These are phyloP conservation scores for Drosophila subpulchrella DNA, from an alignment of 1,140 invertebrate genomes.

Conservation along the genomic window DNA sequence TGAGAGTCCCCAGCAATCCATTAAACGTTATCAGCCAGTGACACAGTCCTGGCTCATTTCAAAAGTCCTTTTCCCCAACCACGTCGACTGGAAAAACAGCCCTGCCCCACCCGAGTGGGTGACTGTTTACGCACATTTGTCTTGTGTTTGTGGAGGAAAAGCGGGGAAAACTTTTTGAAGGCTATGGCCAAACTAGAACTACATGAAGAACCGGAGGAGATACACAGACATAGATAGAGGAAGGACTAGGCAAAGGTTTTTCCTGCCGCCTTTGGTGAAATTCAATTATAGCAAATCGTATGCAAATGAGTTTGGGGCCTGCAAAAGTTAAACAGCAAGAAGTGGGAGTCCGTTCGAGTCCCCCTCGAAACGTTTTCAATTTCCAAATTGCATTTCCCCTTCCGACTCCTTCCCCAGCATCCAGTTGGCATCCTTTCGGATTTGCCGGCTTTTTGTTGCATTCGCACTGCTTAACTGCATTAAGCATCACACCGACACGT, in stretches of 20 bases:
- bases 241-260: background rate
- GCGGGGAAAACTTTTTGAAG: slow-evolving; percentile 58
- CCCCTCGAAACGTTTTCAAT: slow-evolving; percentile 60
- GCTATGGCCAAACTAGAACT: slow-evolving; percentile 46
- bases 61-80: slow-evolving; percentile 21
- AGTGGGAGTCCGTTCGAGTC: background rate
- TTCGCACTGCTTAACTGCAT: slow-evolving; percentile 49
- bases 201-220: slow-evolving; percentile 5
- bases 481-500: slow-evolving; percentile 47
- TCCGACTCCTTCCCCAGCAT: background rate
- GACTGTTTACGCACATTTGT: slow-evolving; percentile 73
- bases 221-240: slow-evolving; percentile 1
- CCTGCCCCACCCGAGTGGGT: background rate
- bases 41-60: slow-evolving; percentile 60
- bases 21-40: slow-evolving; percentile 78
- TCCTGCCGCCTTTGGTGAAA: slow-evolving; percentile 55
- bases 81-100: background rate
- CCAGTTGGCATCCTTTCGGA: slow-evolving; percentile 24
- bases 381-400: slow-evolving; percentile 70
- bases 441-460: slow-evolving; percentile 35
- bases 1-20: slow-evolving; percentile 64
- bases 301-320: slow-evolving; percentile 65
- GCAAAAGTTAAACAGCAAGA: slow-evolving; percentile 67
- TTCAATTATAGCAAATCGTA: slow-evolving; percentile 78
- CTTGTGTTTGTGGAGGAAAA: slow-evolving; percentile 34